Percentiles rank a stretch among this genome's conserved stretches.
Conservation (phyloP, 2,797 vertebrate genomes). For the Craterocephalus amniculus region DNA sequence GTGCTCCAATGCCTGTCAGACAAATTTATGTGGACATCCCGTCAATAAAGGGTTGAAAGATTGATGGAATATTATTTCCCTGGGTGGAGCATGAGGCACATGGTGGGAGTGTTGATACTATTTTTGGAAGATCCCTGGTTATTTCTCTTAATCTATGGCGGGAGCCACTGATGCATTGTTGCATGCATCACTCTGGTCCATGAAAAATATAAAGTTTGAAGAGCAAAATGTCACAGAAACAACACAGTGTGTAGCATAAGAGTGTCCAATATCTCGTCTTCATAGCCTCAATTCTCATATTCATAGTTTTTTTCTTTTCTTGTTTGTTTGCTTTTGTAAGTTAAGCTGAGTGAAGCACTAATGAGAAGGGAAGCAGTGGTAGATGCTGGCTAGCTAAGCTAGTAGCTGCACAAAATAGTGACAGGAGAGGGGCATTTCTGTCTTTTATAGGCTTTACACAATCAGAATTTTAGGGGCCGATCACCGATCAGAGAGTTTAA, state of each 20-base stretch:
- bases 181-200: slow-evolving; percentile 50
- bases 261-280: not conserved
- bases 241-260: not conserved
- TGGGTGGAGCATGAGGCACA: slow-evolving; percentile 72
- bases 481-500: no score
- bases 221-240: slow-evolving; percentile 33
- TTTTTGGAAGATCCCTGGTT: slow-evolving; percentile 74
- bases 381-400: not conserved
- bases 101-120: slow-evolving; percentile 77
- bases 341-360: not conserved
- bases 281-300: not conserved
- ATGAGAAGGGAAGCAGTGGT: not conserved
- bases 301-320: not conserved
- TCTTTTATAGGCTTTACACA: no score
- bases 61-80: slow-evolving; percentile 81
- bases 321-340: not conserved
- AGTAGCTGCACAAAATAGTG: not conserved
- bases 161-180: slow-evolving; percentile 63
- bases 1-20: slow-evolving; percentile 69
- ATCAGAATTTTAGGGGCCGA: no score
- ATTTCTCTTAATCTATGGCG: slow-evolving; percentile 64
- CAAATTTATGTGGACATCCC: slow-evolving; percentile 83
- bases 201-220: slow-evolving; percentile 61
- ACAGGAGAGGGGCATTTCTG: not conserved
- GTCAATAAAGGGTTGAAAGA: slow-evolving; percentile 83